Evolutionary conservation across 2,113 vertebrate species (phyloP).

Genomic region (Paradoxurus hermaphroditus): DNA sequence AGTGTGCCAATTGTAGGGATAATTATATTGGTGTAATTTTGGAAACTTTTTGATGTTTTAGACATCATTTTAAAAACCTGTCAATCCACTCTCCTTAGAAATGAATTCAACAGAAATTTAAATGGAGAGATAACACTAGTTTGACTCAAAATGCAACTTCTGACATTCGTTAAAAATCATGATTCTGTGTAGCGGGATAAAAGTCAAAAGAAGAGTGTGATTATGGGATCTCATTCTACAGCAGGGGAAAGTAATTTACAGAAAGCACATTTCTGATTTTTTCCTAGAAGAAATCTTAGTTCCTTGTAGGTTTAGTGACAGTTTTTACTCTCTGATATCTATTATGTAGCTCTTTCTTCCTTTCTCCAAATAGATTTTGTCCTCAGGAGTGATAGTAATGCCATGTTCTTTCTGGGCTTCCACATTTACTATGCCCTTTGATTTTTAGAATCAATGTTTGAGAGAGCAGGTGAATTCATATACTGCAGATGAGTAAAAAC

Average conservation of each 20-base stretch:
- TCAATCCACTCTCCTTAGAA: neutral
- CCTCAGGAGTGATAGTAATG: neutral
- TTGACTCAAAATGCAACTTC: conserved; percentile 21
- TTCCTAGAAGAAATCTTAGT: neutral
- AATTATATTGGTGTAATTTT: neutral
- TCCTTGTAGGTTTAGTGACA: neutral
- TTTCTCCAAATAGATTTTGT: conserved; percentile 13
- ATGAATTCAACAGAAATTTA: conserved; percentile 33
- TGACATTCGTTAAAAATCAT: conserved; percentile 20
- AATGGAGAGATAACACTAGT: neutral
- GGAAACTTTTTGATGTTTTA: conserved; percentile 21
- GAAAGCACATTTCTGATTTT: neutral
- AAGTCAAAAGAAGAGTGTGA: conserved; percentile 2
- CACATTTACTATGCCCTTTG: neutral
- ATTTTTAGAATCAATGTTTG: conserved; percentile 24
- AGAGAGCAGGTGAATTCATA: neutral
- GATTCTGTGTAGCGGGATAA: neutral
- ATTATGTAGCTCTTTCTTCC: neutral
- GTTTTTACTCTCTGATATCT: neutral
- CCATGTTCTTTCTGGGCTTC: neutral
- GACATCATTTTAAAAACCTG: neutral
- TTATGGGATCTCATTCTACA: neutral
- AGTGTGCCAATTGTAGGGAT: neutral
- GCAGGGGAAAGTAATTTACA: neutral
- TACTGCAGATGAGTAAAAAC: neutral